Conservation (phyloP, 2,888 invertebrate genomes). For the Maniola hyperantus region DNA sequence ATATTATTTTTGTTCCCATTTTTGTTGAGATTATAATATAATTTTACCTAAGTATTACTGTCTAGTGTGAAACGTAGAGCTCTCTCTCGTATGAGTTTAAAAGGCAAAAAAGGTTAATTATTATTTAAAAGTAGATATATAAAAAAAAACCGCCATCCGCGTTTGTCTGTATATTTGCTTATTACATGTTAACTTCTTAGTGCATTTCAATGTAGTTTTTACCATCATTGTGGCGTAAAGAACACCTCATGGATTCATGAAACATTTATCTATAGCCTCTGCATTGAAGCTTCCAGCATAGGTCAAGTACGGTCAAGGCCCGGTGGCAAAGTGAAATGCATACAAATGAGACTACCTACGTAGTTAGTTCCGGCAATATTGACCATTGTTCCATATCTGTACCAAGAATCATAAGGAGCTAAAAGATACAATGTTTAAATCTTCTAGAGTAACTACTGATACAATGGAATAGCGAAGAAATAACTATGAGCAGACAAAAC, state of each 20-base stretch:
- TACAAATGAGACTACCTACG: constrained; percentile 30
- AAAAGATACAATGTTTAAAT: neutral
- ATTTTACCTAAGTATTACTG: neutral
- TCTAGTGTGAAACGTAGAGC: too few species aligned
- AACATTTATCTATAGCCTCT: constrained; percentile 11
- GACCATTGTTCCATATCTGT: constrained; percentile 26
- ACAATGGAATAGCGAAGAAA: too few species aligned
- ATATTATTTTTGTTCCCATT: neutral
- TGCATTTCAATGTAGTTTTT: too few species aligned
- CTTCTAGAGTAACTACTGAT: neutral
- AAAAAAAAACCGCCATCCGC: too few species aligned
- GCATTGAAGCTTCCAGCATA: constrained; percentile 7
- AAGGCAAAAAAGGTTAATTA: too few species aligned
- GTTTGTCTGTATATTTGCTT: too few species aligned
- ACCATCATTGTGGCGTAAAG: too few species aligned
- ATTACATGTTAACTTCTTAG: too few species aligned
- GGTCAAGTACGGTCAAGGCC: constrained; percentile 39
- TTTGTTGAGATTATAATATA: constrained; percentile 16
- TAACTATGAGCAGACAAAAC: too few species aligned
- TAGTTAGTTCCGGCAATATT: constrained; percentile 28
- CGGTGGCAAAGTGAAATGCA: constrained; percentile 34
- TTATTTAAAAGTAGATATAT: too few species aligned
- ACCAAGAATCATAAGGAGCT: constrained; percentile 8
- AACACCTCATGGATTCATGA: neutral
- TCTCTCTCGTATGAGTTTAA: too few species aligned